Evolutionary conservation across 2,113 vertebrate genomes (phyloP).

Genomic region (Laterallus jamaicensis): DNA sequence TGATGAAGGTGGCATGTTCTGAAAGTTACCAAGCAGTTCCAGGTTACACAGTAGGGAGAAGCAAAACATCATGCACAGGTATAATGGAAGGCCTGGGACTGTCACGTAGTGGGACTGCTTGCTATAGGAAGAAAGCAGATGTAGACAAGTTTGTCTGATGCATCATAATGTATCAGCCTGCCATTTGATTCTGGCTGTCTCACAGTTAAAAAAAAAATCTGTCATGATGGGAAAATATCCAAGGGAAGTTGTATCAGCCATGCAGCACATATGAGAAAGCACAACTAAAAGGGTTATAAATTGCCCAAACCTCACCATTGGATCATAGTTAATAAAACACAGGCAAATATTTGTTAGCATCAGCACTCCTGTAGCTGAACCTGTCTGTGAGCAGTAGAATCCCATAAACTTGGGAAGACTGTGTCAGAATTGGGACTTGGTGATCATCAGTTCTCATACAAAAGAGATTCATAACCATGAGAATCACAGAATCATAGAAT

Average conservation of each 20-base stretch:
- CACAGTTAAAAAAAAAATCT: background rate
- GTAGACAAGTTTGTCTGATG: rapidly evolving
- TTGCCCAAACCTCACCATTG: background rate
- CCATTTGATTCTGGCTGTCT: background rate
- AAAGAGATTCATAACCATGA: too few species aligned
- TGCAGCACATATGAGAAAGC: too few species aligned
- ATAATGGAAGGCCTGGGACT: background rate
- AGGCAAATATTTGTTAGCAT: background rate
- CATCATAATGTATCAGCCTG: background rate
- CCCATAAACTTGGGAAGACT: background rate
- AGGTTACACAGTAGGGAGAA: background rate
- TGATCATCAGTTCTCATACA: background rate
- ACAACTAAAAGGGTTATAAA: background rate
- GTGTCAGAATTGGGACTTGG: background rate
- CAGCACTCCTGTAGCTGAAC: background rate
- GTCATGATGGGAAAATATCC: background rate
- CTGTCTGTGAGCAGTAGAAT: background rate
- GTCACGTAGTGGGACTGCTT: background rate
- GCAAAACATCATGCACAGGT: background rate
- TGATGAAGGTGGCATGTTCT: background rate
- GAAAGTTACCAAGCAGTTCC: background rate
- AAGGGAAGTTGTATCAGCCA: background rate
- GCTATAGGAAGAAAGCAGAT: background rate
- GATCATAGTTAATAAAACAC: background rate
- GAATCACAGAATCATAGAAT: too few species aligned